Conservation (phyloP, 2,113 vertebrate genomes). For the Rhizomys pruinosus region DNA sequence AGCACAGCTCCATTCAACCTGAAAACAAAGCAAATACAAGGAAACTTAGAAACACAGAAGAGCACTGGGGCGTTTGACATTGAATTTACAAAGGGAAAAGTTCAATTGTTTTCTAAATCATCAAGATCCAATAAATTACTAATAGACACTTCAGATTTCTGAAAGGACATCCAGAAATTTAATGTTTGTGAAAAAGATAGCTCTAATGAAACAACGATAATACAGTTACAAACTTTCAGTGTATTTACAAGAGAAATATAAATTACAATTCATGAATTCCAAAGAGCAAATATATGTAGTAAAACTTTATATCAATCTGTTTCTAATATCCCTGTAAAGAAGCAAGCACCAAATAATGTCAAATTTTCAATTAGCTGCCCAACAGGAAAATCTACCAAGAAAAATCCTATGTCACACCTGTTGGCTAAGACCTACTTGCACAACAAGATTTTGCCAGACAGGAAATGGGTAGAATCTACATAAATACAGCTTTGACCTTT, state of each 20-base stretch:
- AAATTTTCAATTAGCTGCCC: neutral
- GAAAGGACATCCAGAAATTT: too few relatives aligned
- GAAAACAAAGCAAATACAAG: too few relatives aligned
- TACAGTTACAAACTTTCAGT: neutral
- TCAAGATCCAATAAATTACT: too few relatives aligned
- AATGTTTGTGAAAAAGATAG: too few relatives aligned
- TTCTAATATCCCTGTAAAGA: neutral
- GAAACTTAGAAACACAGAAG: too few relatives aligned
- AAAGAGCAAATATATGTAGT: neutral
- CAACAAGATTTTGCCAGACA: slow-evolving; percentile 58
- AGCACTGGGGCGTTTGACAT: too few relatives aligned
- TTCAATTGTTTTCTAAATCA: too few relatives aligned
- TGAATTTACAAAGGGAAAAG: too few relatives aligned
- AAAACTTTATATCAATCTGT: neutral
- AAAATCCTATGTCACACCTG: slow-evolving; percentile 62
- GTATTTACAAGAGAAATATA: neutral
- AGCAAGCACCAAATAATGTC: neutral
- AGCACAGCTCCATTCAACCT: too few relatives aligned
- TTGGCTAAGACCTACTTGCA: slow-evolving; percentile 69
- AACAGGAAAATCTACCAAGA: slow-evolving; percentile 55
- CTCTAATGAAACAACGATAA: neutral
- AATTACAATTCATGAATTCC: neutral
- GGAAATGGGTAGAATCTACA: slow-evolving; percentile 65
- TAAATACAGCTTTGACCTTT: neutral
- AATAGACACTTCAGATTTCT: too few relatives aligned